Evolutionary conservation across 2,888 invertebrate species (phyloP).

Genomic region (Acleris emargana): DNA sequence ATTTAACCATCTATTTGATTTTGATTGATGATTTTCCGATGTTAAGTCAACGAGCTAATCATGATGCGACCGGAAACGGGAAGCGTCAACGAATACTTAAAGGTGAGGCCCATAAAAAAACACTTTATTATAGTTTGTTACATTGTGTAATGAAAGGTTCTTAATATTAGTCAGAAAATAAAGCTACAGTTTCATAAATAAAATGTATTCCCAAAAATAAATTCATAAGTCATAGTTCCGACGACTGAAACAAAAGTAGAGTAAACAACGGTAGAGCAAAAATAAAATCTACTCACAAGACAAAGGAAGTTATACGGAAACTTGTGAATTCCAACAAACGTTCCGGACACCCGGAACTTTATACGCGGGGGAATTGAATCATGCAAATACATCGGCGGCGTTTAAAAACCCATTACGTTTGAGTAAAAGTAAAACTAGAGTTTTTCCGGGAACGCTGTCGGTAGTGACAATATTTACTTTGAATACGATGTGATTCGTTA

Average conservation of each 20-base stretch:
- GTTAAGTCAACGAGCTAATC: no score
- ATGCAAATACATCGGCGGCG: slow-evolving; percentile 14
- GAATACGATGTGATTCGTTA: neutral
- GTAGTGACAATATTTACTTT: neutral
- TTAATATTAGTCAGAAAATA: no score
- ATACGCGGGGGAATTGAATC: slow-evolving; percentile 5
- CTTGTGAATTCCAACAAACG: neutral
- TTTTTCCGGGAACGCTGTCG: neutral
- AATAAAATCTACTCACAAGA: neutral
- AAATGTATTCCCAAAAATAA: no score
- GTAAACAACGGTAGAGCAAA: neutral
- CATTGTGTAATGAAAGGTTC: no score
- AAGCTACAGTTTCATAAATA: no score
- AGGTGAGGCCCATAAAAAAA: no score
- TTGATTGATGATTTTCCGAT: no score
- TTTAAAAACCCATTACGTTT: slow-evolving; percentile 14
- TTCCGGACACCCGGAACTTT: neutral
- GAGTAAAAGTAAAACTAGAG: slow-evolving; percentile 2
- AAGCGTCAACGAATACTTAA: no score
- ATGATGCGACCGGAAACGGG: no score
- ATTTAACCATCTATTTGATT: no score
- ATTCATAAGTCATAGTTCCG: no score
- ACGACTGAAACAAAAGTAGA: neutral
- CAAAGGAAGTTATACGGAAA: slow-evolving; percentile 1
- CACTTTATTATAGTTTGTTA: no score